These are phyloP conservation scores for Fistularia tabacaria DNA, from an alignment of 2,797 vertebrate genomes.

Conservation along the genomic window DNA sequence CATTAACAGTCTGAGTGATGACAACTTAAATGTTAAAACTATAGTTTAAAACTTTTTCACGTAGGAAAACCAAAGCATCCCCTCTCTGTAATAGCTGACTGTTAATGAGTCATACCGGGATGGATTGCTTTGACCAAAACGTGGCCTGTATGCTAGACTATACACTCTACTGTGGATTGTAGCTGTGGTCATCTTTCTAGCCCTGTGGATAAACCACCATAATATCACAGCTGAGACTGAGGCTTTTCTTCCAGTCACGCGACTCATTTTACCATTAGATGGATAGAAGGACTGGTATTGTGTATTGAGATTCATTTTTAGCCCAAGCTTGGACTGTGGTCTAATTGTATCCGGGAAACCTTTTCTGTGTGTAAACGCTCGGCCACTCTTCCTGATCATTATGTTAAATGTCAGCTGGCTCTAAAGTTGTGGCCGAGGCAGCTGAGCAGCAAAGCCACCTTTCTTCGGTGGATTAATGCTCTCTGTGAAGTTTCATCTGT, in stretches of 20 bases:
- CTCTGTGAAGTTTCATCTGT: constrained; percentile 69
- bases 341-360: constrained; percentile 72
- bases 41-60: constrained; percentile 18
- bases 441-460: constrained; percentile 62
- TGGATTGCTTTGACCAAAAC: constrained; percentile 54
- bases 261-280: constrained; percentile 67
- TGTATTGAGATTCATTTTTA: constrained; percentile 71
- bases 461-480: constrained; percentile 62
- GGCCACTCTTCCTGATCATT: constrained; percentile 71
- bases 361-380: constrained; percentile 61
- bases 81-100: constrained; percentile 48
- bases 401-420: constrained; percentile 72
- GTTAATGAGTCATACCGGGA: constrained; percentile 61
- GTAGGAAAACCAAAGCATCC: constrained; percentile 49
- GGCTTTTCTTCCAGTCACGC: constrained; percentile 72
- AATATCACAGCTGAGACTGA: constrained; percentile 65
- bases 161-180: constrained; percentile 55
- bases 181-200: constrained; percentile 61
- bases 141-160: constrained; percentile 54
- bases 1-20: not conserved
- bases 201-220: constrained; percentile 60
- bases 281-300: constrained; percentile 58
- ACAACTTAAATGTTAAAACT: not conserved
- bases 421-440: constrained; percentile 60
- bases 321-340: constrained; percentile 58